Evolutionary conservation across 2,113 vertebrate genomes (phyloP).

Genomic region (Tonatia bakeri): DNA sequence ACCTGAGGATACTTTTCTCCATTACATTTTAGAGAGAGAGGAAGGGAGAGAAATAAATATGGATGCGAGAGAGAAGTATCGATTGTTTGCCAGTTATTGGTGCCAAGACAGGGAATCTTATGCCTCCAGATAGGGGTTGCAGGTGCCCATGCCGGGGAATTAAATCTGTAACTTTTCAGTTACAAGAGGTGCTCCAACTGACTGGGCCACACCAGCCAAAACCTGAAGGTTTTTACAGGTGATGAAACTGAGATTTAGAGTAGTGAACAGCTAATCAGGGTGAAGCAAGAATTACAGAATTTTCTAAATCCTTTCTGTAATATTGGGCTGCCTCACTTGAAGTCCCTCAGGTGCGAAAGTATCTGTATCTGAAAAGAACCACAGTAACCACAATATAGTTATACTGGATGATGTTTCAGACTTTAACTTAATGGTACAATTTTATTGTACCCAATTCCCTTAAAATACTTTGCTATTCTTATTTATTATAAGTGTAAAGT

Average conservation of each 20-base stretch:
- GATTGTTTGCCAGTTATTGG: too few species aligned
- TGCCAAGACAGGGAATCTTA: too few species aligned
- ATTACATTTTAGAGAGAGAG: too few species aligned
- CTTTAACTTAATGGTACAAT: not conserved
- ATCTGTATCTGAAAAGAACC: not conserved
- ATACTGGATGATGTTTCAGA: not conserved
- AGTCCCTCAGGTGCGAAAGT: not conserved
- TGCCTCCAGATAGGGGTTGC: too few species aligned
- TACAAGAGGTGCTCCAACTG: too few species aligned
- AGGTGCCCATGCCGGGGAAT: too few species aligned
- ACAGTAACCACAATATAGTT: too few species aligned
- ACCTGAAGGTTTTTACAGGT: not conserved
- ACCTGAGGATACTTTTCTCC: too few species aligned
- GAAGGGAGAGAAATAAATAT: too few species aligned
- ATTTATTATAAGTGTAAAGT: not conserved
- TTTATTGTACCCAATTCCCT: not conserved
- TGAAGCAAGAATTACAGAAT: not conserved
- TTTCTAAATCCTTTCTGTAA: not conserved
- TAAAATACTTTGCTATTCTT: not conserved
- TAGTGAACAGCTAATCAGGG: not conserved
- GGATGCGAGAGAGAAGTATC: too few species aligned
- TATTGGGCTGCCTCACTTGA: rapidly evolving
- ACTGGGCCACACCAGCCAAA: too few species aligned
- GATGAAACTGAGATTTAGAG: not conserved
- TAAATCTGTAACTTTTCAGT: too few species aligned